Evolutionary conservation across 1,140 invertebrate species (phyloP), one percentile per base, ranked within the genome.

Genomic region (Bombus superbus): DNA sequence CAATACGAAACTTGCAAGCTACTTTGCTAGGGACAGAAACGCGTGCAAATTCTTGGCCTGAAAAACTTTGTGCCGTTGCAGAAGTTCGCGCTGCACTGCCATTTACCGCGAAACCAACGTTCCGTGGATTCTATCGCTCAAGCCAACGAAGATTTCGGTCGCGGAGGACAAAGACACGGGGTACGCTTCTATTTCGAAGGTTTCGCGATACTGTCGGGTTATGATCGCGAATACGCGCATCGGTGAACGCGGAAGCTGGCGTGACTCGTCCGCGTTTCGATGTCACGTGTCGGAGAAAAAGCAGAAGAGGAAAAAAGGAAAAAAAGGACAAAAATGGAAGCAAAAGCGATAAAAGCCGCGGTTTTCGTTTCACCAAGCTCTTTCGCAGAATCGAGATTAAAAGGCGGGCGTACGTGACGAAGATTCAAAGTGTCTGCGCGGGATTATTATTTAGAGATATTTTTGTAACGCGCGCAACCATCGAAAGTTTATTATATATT

Each of bases 41-140:
- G 42, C 42, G 64, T 78, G 44, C 75, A 85, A 78, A 85, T 59
- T 80, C 78, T 53, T 66, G 8, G 78, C 13, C 25, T 53, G 64
- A 66, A 71, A 77, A 88, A 81, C 40, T 75, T 59, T 32, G 32
- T n/a, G 71, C 8, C 11, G 42, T 32, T 28, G 71, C 22, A 10
- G 32, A 81, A 74, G 42, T 87, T 74, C n/a, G 22, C 47, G 47
- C 42, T 40, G 35, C 22, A 11, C n/a, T 44, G 53, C 53, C 73
- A 44, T 73, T 77, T 72, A 71, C 42, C 68, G 38, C 42, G 83
- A 40, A 71, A 83, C 73, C 53, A 15, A 42, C 68, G 57, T 83
- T 71, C 75, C 81, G 32, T 32, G 64, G 64, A 83, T 71, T 69
- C 47, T 75, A 18, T 44, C 25, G 13, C 40, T 35, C 32, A 42